Evolutionary conservation across 2,888 invertebrate genomes (phyloP), one percentile per base, ranked within the genome.

Genomic region (Graphium colonna): DNA sequence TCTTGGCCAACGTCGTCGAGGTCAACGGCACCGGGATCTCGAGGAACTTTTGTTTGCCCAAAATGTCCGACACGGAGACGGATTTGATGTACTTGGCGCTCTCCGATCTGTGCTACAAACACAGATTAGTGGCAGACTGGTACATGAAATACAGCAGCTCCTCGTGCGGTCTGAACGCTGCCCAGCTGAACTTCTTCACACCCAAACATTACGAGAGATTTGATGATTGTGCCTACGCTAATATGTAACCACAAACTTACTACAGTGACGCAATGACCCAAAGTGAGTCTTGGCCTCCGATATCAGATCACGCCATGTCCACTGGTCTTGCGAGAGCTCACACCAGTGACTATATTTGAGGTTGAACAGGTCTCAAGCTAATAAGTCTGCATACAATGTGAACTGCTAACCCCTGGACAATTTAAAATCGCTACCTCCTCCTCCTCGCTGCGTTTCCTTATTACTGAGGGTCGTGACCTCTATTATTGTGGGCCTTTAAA

Each of bases 21-120:
- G 79, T 92, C 56, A 79, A 82, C 21, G 75, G 79, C 33, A 73
- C 71, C 7, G 92, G 92, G 9, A 82, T 92, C 44, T 61, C 67
- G 5, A 86, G 77, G 58, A 83, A 88, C 64, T 71, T 82, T 42
- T 91, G 91, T 0, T 62, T 92, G 12, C 91, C 91, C 1, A 77
- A 71, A 64, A 75, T 92, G 73, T 80, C 79, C 5, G 77, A 77
- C 0, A 33, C 60, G 2, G 92, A 92, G 64, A 68, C 80, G 1
- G 66, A 68, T 0, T 62, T 74, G 3, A 61, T 90, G 8, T 83
- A 90, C 63, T 59, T 73, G 15, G 83, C 90, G 0, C 55, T 87
- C n/a, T 67, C 70, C 26, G 68, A 82, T 1, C 67, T 92, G 1
- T 56, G 59, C 13, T 18, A 17, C 0, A 82, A 69, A 49, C 62